Evolutionary conservation across 2,888 invertebrate species (phyloP).

Genomic region (Trachelus tabidus): DNA sequence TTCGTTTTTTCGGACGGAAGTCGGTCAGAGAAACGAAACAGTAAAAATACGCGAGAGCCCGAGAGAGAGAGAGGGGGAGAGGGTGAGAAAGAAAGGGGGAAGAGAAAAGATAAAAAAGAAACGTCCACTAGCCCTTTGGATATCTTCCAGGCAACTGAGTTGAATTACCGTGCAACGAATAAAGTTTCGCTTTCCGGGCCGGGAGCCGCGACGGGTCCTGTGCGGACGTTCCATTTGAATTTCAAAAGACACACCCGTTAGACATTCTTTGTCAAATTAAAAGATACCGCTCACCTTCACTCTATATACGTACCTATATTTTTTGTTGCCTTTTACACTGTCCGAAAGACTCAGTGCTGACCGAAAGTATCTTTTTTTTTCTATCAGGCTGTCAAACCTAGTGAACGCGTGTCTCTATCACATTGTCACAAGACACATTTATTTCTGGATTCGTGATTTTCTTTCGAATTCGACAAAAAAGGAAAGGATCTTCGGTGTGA

Average conservation of each 20-base stretch:
- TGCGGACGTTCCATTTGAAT: conserved; percentile 38
- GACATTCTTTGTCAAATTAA: conserved; percentile 36
- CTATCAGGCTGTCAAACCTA: conserved; percentile 24
- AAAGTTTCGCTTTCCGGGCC: conserved; percentile 6
- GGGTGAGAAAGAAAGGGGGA: conserved; percentile 29
- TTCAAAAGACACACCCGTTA: conserved; percentile 32
- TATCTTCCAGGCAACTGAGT: conserved; percentile 41
- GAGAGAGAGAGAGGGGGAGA: neutral
- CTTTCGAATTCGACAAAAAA: no score
- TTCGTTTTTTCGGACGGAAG: neutral
- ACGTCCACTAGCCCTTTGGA: conserved; percentile 31
- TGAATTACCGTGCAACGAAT: conserved; percentile 45
- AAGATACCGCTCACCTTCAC: conserved; percentile 23
- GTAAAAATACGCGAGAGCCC: neutral
- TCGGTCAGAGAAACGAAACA: neutral
- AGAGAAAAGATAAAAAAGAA: conserved; percentile 18
- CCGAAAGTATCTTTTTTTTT: conserved; percentile 18
- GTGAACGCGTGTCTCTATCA: neutral
- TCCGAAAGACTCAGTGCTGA: conserved; percentile 28
- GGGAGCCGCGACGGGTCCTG: neutral
- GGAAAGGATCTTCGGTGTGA: no score
- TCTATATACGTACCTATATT: conserved; percentile 1
- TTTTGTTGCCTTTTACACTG: conserved; percentile 9
- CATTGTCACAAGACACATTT: neutral
- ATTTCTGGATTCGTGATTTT: neutral